Evolutionary conservation across 64 coral and sea anemone genomes (phyloP).

Genomic region (Actinia tenebrosa): DNA sequence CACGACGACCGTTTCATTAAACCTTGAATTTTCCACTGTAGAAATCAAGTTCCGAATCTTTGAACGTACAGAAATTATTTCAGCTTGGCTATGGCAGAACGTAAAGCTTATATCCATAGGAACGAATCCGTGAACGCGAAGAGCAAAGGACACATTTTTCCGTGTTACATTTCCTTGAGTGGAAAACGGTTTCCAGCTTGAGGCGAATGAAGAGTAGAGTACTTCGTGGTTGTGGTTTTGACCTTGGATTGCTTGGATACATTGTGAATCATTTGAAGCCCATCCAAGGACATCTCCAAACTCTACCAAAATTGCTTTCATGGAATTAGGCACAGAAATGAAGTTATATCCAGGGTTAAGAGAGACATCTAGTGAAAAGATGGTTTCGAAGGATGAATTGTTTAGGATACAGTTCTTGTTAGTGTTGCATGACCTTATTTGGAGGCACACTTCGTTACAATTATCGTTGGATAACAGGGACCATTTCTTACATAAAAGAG

Average conservation of each 20-base stretch:
- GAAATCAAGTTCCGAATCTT: background rate
- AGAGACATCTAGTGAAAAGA: slow-evolving; percentile 1
- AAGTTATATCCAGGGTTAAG: slow-evolving; percentile 44
- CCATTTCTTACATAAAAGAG: background rate
- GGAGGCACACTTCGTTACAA: background rate
- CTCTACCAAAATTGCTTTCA: background rate
- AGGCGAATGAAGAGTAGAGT: background rate
- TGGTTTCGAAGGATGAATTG: slow-evolving; percentile 16
- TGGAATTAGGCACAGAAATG: slow-evolving; percentile 13
- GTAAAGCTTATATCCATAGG: background rate
- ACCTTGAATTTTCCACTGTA: background rate
- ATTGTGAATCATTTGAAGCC: background rate
- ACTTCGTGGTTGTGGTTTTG: background rate
- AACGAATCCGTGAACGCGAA: slow-evolving; percentile 11
- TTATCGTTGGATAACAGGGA: background rate
- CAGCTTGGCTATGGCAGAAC: background rate
- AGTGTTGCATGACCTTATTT: background rate
- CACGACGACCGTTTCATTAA: background rate
- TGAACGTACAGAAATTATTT: background rate
- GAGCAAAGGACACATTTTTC: slow-evolving; percentile 23
- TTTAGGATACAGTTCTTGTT: background rate
- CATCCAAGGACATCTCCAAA: slow-evolving; percentile 36
- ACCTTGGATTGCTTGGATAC: background rate
- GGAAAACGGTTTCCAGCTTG: too few species aligned
- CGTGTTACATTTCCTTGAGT: background rate